A percentile compares a stretch with the other conserved stretches of the same genome.
These are phyloP conservation scores for Dynastes hyllus DNA, from an alignment of 2,888 invertebrate species.

Conservation along the genomic window DNA sequence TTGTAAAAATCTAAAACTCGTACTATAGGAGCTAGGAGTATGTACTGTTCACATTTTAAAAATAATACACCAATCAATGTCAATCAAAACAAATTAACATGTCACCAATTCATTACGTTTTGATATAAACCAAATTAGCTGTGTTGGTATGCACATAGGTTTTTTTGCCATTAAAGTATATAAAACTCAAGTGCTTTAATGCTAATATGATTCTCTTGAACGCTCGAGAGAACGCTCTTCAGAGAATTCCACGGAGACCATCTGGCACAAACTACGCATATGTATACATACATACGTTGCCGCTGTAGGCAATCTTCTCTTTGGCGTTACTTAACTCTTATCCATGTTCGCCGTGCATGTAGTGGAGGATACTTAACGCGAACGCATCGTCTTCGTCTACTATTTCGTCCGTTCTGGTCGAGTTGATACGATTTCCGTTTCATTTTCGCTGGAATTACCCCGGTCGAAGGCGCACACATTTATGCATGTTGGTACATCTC, in stretches of 20 bases:
- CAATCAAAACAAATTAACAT: neutral
- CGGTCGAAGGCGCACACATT: neutral
- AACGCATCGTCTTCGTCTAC: neutral
- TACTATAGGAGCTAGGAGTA: too few species aligned
- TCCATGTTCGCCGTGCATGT: neutral
- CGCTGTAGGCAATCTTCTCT: neutral
- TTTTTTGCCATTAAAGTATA: neutral
- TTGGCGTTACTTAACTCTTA: conserved; percentile 2
- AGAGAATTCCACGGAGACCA: conserved; percentile 4
- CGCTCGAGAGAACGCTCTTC: neutral
- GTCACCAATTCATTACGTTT: neutral
- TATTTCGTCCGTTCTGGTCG: conserved; percentile 5
- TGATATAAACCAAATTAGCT: neutral
- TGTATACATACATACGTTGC: neutral
- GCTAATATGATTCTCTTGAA: neutral
- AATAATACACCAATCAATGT: neutral
- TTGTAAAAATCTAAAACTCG: too few species aligned
- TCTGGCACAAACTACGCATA: conserved; percentile 7
- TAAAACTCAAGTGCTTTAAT: neutral
- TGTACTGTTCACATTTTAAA: neutral
- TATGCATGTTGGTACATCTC: neutral
- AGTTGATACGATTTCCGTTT: neutral
- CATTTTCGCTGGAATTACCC: neutral
- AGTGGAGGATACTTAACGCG: neutral
- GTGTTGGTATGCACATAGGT: neutral